Evolutionary conservation across 2,888 invertebrate genomes (phyloP), one percentile per base, ranked within the genome.

Genomic region (Arctia plantaginis): DNA sequence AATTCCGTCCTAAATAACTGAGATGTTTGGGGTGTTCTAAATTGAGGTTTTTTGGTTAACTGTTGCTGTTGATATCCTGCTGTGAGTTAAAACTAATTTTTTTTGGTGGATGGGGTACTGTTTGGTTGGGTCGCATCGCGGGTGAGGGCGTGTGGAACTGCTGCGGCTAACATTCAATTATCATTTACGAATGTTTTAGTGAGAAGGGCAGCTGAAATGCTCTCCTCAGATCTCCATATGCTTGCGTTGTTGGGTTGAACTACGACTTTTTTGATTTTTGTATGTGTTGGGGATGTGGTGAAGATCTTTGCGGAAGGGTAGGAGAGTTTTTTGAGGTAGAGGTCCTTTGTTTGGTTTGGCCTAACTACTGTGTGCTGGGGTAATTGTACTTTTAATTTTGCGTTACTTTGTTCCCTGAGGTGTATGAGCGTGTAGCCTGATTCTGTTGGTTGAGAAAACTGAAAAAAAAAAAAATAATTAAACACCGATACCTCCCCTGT

Each of bases 171-270:
- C 80, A 66, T 79, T 89, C 68, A 89, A 67, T 82, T 88, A 18
- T 94, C 94, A 35, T 81, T 90, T 3, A 92, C 0, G 92, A 89
- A 78, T 92, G 92, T n/a, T 77, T 95, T 95, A 65, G 92, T 92
- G 27, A 96, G 89, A 78, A 96, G 95, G 4, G 96, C 96, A 7
- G 96, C 96, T 15, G 95, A 94, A 76, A 96, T 96, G 80, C 96
- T 96, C 64, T 96, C 96, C 84, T 96, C 96, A 96, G 90, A 85
- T 96, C 96, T 95, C 96, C 93, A 96, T 93, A 74, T 95, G 73
- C 91, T 94, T 0, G 95, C 93, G 77, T 94, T 94, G 79, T 94
- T 95, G 1, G 94, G 93, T 85, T 94, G 94, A 0, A 94, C 94
- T n/a, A 91, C 89, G 27, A 94, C 94, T 86, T 95, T 93, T 71